Base-by-base conservation (phyloP, 2,113 vertebrate genomes). In the Dipodomys stephensi region DNA sequence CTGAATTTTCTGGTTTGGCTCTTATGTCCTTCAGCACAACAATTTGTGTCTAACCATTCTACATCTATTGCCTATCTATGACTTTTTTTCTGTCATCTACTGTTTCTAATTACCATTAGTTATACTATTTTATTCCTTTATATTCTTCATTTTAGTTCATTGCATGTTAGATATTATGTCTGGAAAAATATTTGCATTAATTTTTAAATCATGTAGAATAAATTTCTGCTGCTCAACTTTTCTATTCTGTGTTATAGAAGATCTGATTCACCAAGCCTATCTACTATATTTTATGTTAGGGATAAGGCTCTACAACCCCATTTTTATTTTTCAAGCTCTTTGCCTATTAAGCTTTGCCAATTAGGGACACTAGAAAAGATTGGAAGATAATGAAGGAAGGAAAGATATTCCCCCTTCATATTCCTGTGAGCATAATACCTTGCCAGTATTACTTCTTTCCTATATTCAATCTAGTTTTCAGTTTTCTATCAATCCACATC, bases 271-370 rank as follows among this genome's bases (percentile, higher is more conserved):
- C 2, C 57, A 87, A 28, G 9, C 4, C 12, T 60, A 25, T 83
- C 20, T 39, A 46, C 68, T 74, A 20, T 39, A 32, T 81, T 35
- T n/a, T 82, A 77, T 69, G 30, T 23, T 86, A 39, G 10, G 0
- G 7, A 11, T 69, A n/a, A 62, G 69, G 57, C 32, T n/a, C 4
- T 77, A 69, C 18, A 84, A 83, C 85, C 15, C 46, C 12, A 72
- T 20, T 85, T 88, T 64, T 86, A 60, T 32, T 82, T 93, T 82
- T 85, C 74, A 91, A 78, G 53, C 27, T 57, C n/a, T 19, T 7
- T 80, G 64, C 27, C n/a, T 76, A 68, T 18, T 27, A 71, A 28
- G 46, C n/a, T 82, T 69, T 69, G 23, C 65, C 71, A 67, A 25
- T 32, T 57, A 62, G 64, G 32, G 11, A 18, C 22, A 32, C 65